phyloP scores from a whole-genome alignment of 2,797 vertebrate species.

The Macroramphosus scolopax region DNA sequence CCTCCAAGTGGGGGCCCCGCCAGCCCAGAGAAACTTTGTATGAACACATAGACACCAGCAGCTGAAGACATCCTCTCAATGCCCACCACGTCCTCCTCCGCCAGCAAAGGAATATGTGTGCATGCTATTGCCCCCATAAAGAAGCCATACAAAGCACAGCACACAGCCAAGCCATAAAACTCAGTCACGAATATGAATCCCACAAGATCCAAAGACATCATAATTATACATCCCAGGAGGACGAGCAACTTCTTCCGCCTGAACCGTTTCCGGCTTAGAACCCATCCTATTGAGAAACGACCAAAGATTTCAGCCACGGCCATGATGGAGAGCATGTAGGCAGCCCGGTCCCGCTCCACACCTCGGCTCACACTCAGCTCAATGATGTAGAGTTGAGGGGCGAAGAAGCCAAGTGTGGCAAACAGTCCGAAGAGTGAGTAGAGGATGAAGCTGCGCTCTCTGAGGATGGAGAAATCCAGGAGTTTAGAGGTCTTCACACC shows the following conservation, averaged over 20 bases:
- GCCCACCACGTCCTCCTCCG: slow-evolving; percentile 92
- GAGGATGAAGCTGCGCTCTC: slow-evolving; percentile 86
- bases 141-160: slow-evolving; percentile 87
- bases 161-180: slow-evolving; percentile 87
- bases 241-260: slow-evolving; percentile 85
- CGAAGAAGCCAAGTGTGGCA: slow-evolving; percentile 93
- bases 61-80: slow-evolving; percentile 92
- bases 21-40: slow-evolving; percentile 92
- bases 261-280: slow-evolving; percentile 76
- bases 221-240: slow-evolving; percentile 82
- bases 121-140: slow-evolving; percentile 89
- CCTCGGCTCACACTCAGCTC: slow-evolving; percentile 87
- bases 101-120: slow-evolving; percentile 92
- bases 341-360: slow-evolving; percentile 79
- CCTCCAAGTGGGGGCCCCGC: slow-evolving; percentile 95
- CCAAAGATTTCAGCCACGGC: slow-evolving; percentile 90
- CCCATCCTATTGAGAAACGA: slow-evolving; percentile 83
- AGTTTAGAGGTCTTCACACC: slow-evolving; percentile 53
- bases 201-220: slow-evolving; percentile 80
- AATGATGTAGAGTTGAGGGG: slow-evolving; percentile 91
- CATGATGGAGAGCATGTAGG: slow-evolving; percentile 88
- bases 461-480: slow-evolving; percentile 89
- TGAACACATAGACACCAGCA: slow-evolving; percentile 92
- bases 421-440: slow-evolving; percentile 95
- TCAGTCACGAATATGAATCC: slow-evolving; percentile 85